Evolutionary conservation across 1,140 invertebrate species (phyloP), one percentile per base, ranked within the genome.

Genomic region (Drosophila miranda): DNA sequence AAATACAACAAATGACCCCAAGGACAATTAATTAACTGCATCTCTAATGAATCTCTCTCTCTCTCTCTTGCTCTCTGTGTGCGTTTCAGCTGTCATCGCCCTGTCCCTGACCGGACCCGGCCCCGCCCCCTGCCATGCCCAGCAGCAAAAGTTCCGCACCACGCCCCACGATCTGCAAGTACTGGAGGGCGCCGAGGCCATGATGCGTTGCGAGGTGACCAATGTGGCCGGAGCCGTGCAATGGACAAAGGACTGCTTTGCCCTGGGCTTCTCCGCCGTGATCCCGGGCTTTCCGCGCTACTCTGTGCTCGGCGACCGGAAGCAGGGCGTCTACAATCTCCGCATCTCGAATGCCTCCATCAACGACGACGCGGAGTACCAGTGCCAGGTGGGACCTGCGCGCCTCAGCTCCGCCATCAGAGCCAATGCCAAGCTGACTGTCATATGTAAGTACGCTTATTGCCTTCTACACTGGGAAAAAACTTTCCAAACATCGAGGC

Each of bases 181-280:
- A 8, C 94, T 95, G 34, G 96, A 97, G 90, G 96, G 96, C 56
- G 93, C 95, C 5, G 95, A 96, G 75, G 95, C 96, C 1, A 94
- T 95, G 60, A 92, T 98, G 71, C 94, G 95, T 68, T 99, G 98
- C 91, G 95, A 96, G 80, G 95, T 98, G 13, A 94, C 94, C 41
- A 95, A 98, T 91, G 92, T 96, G 78, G 95, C 94, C 14, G 97
- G 97, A 13, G 93, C 94, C 69, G 96, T 98, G 57, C 97, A 98
- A 89, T 99, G 98, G 98, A 96, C 96, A 49, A 98, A 98, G 91
- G 97, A 98, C 92, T 97, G 97, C 60, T 98, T 98, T 90, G 96
- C 96, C 26, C 93, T 98, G 73, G 96, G 96, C 46, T 97, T 95
- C 91, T 94, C 94, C 8, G 93, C 95, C 2, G 94, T 94, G 21